Evolutionary conservation across 2,888 invertebrate species (phyloP).

Genomic region (Oscheius myriophilus): DNA sequence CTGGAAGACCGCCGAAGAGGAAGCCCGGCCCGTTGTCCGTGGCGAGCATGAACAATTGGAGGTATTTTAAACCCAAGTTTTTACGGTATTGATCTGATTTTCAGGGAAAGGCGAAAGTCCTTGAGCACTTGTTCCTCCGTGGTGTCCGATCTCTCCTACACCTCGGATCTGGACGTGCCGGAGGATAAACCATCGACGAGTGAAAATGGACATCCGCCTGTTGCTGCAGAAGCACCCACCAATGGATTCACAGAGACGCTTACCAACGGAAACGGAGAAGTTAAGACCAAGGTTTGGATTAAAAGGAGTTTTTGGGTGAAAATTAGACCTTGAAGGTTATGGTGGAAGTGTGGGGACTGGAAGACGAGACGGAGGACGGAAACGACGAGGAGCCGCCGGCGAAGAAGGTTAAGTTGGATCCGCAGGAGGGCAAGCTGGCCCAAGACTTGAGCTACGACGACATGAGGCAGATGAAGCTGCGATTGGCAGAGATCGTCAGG

Average conservation of each 20-base stretch:
- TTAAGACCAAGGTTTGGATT: background rate
- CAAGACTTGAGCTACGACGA: background rate
- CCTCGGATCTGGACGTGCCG: conserved; percentile 21
- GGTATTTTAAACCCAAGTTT: conserved; percentile 1
- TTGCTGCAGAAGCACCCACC: background rate
- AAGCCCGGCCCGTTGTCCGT: conserved; percentile 29
- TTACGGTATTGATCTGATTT: background rate
- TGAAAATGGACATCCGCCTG: background rate
- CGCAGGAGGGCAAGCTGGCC: background rate
- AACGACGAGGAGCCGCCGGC: conserved; percentile 3
- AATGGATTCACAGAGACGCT: background rate
- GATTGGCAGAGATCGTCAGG: background rate
- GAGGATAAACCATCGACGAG: conserved; percentile 8
- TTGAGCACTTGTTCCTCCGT: conserved; percentile 29
- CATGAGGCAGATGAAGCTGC: conserved; percentile 8
- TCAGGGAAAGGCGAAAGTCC: conserved; percentile 35
- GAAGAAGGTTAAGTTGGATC: background rate
- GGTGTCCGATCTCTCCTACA: conserved; percentile 36
- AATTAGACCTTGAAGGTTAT: background rate
- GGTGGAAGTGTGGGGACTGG: conserved; percentile 15
- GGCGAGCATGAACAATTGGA: conserved; percentile 20
- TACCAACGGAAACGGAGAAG: conserved; percentile 4
- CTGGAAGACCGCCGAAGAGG: conserved; percentile 22
- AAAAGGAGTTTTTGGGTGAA: background rate
- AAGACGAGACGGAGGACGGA: conserved; percentile 23